Base-by-base conservation (phyloP, 2,113 vertebrate genomes). In the Eleginops maclovinus region DNA sequence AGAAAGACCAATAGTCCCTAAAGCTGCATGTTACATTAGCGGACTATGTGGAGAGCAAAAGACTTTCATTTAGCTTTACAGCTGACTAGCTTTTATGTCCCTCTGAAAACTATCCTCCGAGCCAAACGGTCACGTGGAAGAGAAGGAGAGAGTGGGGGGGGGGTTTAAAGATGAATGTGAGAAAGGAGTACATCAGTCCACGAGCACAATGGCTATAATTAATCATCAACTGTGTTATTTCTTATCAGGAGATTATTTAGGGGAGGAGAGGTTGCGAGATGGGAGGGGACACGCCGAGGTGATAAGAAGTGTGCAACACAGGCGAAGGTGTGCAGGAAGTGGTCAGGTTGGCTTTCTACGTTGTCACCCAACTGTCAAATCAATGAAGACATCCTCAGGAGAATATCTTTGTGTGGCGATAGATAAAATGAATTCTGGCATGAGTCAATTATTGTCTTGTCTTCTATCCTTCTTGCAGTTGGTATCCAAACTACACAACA, bases 1-100 rank as follows among this genome's bases (percentile, higher is more conserved):
- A 94, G 94, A 94, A 93, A 94, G 94, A 95, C 91, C 95, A 95
- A 96, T 94, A 95, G 94, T 93, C 94, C 94, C 93, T 93, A 88
- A 91, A 95, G 93, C 92, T 90, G 90, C 82, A 77, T 93, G 95
- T 95, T 97, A 95, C 89, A 94, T 93, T 94, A 93, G 90, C 47
- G 66, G 77, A 88, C 85, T 91, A 86, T 88, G 87, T 88, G 89
- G 93, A 94, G 92, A 93, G 92, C 91, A 94, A 95, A 96, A 91
- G 92, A 93, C 95, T 96, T 96, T 96, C 94, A 93, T 92, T 95
- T 94, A 93, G 93, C 94, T 95, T 94, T 92, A 94, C 94, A 95
- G 95, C 92, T 94, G 95, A 96, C 94, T 95, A 80, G 82, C 90
- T 94, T 88, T 93, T 93, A 94, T 94, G 94, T 95, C 93, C 91